Conservation (phyloP, 2,797 vertebrate genomes). For the Muscicapa striata region DNA sequence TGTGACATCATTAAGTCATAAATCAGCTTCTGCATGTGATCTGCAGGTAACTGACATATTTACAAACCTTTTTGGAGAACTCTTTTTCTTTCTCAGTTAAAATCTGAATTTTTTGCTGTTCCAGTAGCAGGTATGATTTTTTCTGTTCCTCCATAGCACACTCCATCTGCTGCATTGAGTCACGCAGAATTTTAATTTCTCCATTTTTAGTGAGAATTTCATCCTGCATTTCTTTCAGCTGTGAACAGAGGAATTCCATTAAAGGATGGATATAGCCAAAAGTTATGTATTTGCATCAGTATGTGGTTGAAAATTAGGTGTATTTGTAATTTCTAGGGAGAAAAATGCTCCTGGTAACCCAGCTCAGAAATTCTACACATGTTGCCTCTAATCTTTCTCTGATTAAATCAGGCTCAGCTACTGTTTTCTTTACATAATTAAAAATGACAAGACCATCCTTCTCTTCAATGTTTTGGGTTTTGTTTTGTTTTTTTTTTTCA, state of each 20-base stretch:
- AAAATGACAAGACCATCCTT: neutral
- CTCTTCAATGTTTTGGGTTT: neutral
- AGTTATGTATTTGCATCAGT: neutral
- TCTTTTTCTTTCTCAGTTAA: slow-evolving; percentile 89
- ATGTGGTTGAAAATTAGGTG: neutral
- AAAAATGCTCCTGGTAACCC: neutral
- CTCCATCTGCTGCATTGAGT: slow-evolving; percentile 86
- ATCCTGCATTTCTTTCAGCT: slow-evolving; percentile 90
- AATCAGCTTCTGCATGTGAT: neutral
- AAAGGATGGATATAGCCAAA: neutral
- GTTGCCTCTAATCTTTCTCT: neutral
- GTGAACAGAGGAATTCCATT: slow-evolving; percentile 46
- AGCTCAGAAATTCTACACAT: neutral
- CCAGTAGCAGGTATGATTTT: slow-evolving; percentile 78
- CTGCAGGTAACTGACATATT: neutral
- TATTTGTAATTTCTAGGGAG: neutral
- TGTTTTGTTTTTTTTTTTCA: neutral
- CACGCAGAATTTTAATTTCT: slow-evolving; percentile 92
- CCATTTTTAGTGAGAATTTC: slow-evolving; percentile 90
- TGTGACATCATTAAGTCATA: neutral
- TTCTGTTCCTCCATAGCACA: slow-evolving; percentile 85
- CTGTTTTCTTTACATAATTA: neutral
- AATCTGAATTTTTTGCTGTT: slow-evolving; percentile 79
- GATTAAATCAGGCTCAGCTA: neutral
- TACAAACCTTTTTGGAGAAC: slow-evolving; percentile 87